Base-by-base conservation (phyloP, 2,113 vertebrate genomes). In the Brienomyrus longianalis region DNA sequence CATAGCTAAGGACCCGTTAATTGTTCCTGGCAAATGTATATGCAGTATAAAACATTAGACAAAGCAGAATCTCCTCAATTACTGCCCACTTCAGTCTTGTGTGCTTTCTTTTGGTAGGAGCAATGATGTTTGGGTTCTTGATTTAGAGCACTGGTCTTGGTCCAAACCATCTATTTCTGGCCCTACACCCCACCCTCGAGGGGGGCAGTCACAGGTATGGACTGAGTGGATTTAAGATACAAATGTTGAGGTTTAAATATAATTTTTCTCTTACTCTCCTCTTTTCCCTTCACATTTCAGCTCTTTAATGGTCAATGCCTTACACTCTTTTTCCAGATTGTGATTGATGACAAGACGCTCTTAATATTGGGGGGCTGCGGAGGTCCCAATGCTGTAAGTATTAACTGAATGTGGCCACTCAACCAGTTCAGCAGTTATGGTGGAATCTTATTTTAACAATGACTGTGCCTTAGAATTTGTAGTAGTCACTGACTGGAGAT, bases 111-210 rank as follows among this genome's bases (percentile, higher is more conserved):
- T 80, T 89, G 74, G 10, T 90, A 99, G 98, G 98, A 99, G 98
- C 94, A 99, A 97, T 1, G 98, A 99, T 0, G 96, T 99, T 90
- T 99, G 98, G 98, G 96, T 98, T 93, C 95, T 99, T 91, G 98
- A 99, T 93, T 96, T 99, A 0, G 98, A 99, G 93, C 98, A 99
- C 94, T 99, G 98, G 98, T 95, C 97, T n/a, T 99, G 98, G 98
- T 98, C 98, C 87, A 99, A 99, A 94, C 98, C 98, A 0, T 93
- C 92, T 92, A 96, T 98, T 92, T 95, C 96, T 0, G 97, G 98
- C n/a, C 96, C 97, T 27, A 95, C 94, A 87, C 98, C 98, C 83
- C 98, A 99, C 92, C 98, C 98, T 0, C 95, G 98, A 3, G 98
- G 98, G 15, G 98, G 98, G 89, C 98, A 99, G 89, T 99, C 98